These are phyloP conservation scores for Pherbina coryleti DNA, from an alignment of 2,888 invertebrate genomes.

Conservation along the genomic window DNA sequence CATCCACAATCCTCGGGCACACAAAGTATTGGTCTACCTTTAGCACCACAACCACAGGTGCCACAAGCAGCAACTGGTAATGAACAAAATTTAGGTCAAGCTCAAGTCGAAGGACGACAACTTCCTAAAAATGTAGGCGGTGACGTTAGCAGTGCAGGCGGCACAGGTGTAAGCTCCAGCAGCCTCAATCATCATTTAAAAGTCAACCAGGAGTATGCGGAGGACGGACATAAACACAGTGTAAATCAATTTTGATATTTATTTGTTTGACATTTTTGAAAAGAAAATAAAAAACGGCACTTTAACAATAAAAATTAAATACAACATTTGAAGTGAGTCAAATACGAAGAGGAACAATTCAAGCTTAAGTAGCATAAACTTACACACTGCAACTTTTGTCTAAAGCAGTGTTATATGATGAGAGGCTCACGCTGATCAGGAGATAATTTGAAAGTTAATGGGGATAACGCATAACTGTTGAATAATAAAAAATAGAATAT, in stretches of 20 bases:
- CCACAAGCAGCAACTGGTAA: neutral
- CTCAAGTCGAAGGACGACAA: neutral
- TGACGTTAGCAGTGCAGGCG: neutral
- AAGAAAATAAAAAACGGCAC: too few relatives aligned
- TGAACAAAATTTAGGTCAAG: conserved; percentile 3
- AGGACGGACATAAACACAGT: conserved; percentile 46
- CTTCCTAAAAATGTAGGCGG: conserved; percentile 7
- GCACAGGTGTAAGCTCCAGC: conserved; percentile 37
- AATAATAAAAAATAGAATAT: too few relatives aligned
- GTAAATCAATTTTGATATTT: neutral
- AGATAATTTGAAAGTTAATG: too few relatives aligned
- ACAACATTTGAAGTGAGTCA: too few relatives aligned
- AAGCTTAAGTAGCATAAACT: neutral
- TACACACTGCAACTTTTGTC: too few relatives aligned
- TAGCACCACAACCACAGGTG: conserved; percentile 35
- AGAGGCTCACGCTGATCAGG: too few relatives aligned
- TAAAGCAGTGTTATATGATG: too few relatives aligned
- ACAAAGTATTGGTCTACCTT: neutral
- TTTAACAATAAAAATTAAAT: neutral
- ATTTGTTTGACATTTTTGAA: too few relatives aligned
- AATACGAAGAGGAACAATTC: neutral
- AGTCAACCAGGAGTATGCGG: conserved; percentile 48
- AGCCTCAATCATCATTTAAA: conserved; percentile 47
- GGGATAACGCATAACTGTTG: too few relatives aligned
- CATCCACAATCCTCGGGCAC: neutral